phyloP scores from a whole-genome alignment of 1,140 invertebrate species.

The Potamilus streckersoni region DNA sequence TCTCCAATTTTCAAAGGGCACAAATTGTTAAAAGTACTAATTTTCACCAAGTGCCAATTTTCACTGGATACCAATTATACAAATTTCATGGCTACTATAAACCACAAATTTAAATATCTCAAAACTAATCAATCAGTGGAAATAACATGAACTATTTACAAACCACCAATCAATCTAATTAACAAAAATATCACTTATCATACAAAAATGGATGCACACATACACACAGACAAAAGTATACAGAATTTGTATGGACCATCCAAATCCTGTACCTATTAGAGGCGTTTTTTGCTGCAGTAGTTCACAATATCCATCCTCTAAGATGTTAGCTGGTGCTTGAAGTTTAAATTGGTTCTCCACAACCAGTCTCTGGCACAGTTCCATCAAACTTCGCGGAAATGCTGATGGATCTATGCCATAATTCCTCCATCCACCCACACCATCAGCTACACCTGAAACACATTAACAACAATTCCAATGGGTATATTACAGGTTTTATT shows the following conservation, averaged over 20 bases:
- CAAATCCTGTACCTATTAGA: slow-evolving; percentile 78
- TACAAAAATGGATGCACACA: background rate
- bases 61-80: background rate
- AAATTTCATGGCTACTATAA: too few species aligned
- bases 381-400: slow-evolving; percentile 94
- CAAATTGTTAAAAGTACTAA: background rate
- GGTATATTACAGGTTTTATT: too few species aligned
- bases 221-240: background rate
- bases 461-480: slow-evolving; percentile 2
- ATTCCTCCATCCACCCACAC: slow-evolving; percentile 96
- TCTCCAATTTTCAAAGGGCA: too few species aligned
- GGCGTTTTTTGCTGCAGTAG: slow-evolving; percentile 91
- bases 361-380: slow-evolving; percentile 92
- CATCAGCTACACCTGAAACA: slow-evolving; percentile 91
- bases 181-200: background rate
- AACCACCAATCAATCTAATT: background rate
- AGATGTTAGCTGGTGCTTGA: slow-evolving; percentile 80
- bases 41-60: background rate
- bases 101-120: background rate
- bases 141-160: background rate
- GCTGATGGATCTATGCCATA: slow-evolving; percentile 98
- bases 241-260: background rate
- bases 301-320: slow-evolving; percentile 78
- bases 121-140: background rate
- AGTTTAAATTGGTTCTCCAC: slow-evolving; percentile 84